A percentile compares a stretch with the other conserved stretches of the same genome.
These are phyloP conservation scores for Pygoscelis adeliae DNA, from an alignment of 2,113 vertebrate genomes.

Conservation along the genomic window DNA sequence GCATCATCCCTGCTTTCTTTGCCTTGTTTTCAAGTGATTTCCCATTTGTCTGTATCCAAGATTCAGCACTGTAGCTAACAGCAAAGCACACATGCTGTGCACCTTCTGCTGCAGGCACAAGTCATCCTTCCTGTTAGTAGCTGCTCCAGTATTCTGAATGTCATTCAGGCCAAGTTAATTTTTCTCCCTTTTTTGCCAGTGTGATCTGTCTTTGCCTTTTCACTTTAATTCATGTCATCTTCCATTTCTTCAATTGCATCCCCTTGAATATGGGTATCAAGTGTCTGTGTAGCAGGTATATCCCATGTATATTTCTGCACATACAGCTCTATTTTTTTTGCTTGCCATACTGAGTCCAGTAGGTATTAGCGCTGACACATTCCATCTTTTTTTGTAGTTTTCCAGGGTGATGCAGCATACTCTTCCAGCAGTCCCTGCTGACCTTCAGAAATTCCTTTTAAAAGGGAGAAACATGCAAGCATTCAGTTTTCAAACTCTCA, in stretches of 20 bases:
- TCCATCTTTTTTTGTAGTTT: not conserved
- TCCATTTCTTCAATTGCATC: not conserved
- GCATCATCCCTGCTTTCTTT: not conserved
- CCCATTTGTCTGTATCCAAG: not conserved
- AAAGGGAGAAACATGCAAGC: not conserved
- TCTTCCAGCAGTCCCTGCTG: not conserved
- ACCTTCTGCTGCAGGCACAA: slow-evolving; percentile 6
- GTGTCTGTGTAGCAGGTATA: not conserved
- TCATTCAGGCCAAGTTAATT: not conserved
- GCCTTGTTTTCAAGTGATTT: not conserved
- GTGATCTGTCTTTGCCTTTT: not conserved
- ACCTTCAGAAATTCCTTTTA: not conserved
- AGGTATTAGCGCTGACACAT: not conserved
- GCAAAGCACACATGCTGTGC: not conserved
- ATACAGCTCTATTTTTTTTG: not conserved
- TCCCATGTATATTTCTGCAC: not conserved
- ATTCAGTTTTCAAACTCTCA: not conserved
- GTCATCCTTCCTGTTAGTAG: not conserved
- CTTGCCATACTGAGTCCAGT: not conserved
- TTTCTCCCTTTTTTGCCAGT: not conserved
- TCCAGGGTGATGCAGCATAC: not conserved
- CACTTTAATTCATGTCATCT: not conserved
- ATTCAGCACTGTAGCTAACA: not conserved
- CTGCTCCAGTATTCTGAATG: not conserved
- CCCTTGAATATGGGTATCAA: not conserved